Evolutionary conservation across 2,797 vertebrate species (phyloP).

Genomic region (Serranus cabrilla): DNA sequence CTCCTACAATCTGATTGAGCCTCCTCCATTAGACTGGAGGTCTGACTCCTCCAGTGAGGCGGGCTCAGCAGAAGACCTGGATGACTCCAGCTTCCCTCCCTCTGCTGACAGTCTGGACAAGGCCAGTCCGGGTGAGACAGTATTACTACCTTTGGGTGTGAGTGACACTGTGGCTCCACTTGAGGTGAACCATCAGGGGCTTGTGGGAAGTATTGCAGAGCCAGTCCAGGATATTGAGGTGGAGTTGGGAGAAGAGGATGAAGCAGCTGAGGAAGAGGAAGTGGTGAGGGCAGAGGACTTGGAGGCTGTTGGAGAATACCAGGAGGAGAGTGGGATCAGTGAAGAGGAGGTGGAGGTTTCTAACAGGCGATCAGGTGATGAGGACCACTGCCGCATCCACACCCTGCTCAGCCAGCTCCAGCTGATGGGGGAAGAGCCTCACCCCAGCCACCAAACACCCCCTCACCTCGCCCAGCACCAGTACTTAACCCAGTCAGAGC

Average conservation of each 20-base stretch:
- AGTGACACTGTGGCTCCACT: slow-evolving; percentile 16
- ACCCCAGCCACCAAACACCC: background rate
- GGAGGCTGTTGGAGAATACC: background rate
- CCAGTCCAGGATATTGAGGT: slow-evolving; percentile 18
- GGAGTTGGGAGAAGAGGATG: slow-evolving; percentile 23
- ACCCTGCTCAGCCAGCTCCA: slow-evolving; percentile 87
- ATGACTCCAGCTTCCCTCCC: slow-evolving; percentile 64
- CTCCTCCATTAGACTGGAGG: slow-evolving; percentile 88
- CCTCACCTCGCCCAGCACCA: slow-evolving; percentile 29
- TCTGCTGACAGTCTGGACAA: slow-evolving; percentile 53
- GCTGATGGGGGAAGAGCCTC: slow-evolving; percentile 76
- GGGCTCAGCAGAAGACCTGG: slow-evolving; percentile 68
- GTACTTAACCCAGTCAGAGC: slow-evolving; percentile 25
- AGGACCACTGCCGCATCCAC: slow-evolving; percentile 85
- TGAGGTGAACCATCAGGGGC: slow-evolving; percentile 29
- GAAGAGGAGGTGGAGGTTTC: slow-evolving; percentile 30
- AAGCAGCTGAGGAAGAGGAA: background rate
- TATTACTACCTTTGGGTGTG: background rate
- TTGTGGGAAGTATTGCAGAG: slow-evolving; percentile 20
- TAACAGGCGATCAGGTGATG: slow-evolving; percentile 63
- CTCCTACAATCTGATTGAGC: slow-evolving; percentile 79
- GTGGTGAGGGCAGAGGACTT: background rate
- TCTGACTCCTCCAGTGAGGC: slow-evolving; percentile 85
- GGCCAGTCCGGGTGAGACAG: slow-evolving; percentile 26
- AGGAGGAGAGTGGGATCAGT: slow-evolving; percentile 15